A percentile compares a stretch with the other conserved stretches of the same genome.
Conservation (phyloP, 2,797 vertebrate species). For the Cynodonichthys magdalenae region DNA sequence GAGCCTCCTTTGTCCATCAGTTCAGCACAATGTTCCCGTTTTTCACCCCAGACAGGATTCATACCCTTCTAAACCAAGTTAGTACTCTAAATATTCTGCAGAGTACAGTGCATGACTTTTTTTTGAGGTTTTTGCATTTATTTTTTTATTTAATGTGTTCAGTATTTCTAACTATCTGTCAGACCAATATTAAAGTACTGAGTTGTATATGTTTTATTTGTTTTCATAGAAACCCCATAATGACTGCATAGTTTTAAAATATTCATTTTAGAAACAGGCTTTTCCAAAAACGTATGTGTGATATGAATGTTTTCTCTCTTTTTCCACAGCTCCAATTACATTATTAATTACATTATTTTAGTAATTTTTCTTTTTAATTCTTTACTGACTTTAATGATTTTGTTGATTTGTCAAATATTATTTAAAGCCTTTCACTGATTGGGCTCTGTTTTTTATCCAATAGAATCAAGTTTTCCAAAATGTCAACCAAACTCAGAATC, state of each 20-base stretch:
- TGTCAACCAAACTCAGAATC: conserved; percentile 21
- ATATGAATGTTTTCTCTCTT: conserved; percentile 3
- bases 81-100: conserved; percentile 26
- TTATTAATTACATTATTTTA: conserved; percentile 7
- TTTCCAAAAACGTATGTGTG: not conserved
- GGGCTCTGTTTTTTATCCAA: conserved; percentile 13
- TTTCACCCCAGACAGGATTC: conserved; percentile 59
- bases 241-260: no score
- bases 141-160: not conserved
- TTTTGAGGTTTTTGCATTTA: not conserved
- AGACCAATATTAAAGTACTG: no score
- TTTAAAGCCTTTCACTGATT: conserved; percentile 4
- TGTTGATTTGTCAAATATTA: conserved; percentile 8
- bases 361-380: conserved; percentile 14
- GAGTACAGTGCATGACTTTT: no score
- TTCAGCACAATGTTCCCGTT: conserved; percentile 60
- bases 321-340: conserved; percentile 7
- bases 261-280: not conserved
- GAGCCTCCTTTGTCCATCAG: conserved; percentile 61
- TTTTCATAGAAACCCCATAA: no score
- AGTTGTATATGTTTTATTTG: no score
- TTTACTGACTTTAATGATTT: conserved; percentile 8
- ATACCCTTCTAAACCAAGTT: conserved; percentile 51
- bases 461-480: conserved; percentile 37
- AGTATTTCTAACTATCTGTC: no score